Evolutionary conservation across 2,888 invertebrate genomes (phyloP).

Genomic region (Dysmachus trigonus): DNA sequence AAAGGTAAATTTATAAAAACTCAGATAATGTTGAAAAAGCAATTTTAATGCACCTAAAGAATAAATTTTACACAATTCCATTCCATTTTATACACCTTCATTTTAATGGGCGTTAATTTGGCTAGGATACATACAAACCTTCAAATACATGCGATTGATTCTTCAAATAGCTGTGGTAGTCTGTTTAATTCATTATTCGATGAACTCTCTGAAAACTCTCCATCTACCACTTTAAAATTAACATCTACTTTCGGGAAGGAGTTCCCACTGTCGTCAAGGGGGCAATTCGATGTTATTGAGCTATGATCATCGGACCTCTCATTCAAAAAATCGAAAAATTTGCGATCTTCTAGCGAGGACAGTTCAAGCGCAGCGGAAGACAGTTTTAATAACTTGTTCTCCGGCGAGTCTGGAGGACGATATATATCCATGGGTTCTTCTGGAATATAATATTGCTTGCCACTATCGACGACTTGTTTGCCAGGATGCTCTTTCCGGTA

Average conservation of each 20-base stretch:
- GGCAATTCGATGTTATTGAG: neutral
- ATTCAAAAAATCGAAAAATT: constrained; percentile 53
- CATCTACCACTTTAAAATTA: constrained; percentile 50
- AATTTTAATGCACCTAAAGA: neutral
- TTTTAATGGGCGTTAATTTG: no score
- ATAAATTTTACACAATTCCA: neutral
- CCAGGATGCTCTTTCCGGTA: constrained; percentile 72
- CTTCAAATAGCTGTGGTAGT: constrained; percentile 54
- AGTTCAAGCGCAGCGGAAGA: constrained; percentile 55
- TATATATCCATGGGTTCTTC: constrained; percentile 48
- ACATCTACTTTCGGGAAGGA: constrained; percentile 49
- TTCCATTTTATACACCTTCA: neutral
- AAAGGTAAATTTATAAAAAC: no score
- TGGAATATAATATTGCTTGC: constrained; percentile 41
- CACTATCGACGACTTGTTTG: neutral
- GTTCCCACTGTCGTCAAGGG: constrained; percentile 44
- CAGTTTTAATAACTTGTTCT: constrained; percentile 54
- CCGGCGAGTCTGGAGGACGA: constrained; percentile 52
- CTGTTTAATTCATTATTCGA: constrained; percentile 52
- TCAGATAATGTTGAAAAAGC: neutral
- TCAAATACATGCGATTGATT: constrained; percentile 50
- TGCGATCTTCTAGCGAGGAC: constrained; percentile 53
- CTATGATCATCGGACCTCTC: constrained; percentile 46
- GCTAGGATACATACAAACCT: neutral
- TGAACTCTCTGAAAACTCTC: constrained; percentile 50